Evolutionary conservation across 2,797 vertebrate genomes (phyloP).

Genomic region (Melopsittacus undulatus): DNA sequence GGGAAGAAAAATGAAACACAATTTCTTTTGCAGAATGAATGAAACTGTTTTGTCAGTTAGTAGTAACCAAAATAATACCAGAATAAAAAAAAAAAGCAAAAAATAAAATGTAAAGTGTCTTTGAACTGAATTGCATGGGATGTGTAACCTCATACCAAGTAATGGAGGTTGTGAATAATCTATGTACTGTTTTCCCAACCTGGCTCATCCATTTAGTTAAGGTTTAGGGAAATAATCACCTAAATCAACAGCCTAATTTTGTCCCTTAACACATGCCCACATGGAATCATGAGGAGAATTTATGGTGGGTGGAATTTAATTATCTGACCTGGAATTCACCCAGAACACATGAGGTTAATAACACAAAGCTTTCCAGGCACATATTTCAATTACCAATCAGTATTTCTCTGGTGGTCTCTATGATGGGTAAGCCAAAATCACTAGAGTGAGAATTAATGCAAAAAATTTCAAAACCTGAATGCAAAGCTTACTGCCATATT

Average conservation of each 20-base stretch:
- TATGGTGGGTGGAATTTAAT: conserved; percentile 3
- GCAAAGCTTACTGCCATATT: neutral
- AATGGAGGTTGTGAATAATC: neutral
- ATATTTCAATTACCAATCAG: neutral
- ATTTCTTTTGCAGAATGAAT: conserved; percentile 7
- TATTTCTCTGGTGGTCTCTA: conserved; percentile 8
- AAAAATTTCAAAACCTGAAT: conserved; percentile 21
- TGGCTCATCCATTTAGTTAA: conserved; percentile 1
- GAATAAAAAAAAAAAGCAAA: neutral
- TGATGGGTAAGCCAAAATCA: conserved; percentile 21
- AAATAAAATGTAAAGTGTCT: neutral
- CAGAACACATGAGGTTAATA: neutral
- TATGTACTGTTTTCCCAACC: neutral
- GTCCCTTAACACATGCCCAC: neutral
- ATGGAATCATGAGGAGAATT: neutral
- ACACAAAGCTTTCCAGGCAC: neutral
- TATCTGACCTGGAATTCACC: conserved; percentile 26
- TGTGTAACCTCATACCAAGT: neutral
- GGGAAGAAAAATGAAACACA: neutral
- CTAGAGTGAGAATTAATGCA: neutral
- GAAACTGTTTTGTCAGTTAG: neutral
- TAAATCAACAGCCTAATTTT: conserved; percentile 3
- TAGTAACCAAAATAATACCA: neutral
- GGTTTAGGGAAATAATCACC: neutral
- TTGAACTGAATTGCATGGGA: neutral